A percentile compares a stretch with the other conserved stretches of the same genome.
Conservation (phyloP, 2,888 invertebrate species). For the Antitype chi region DNA sequence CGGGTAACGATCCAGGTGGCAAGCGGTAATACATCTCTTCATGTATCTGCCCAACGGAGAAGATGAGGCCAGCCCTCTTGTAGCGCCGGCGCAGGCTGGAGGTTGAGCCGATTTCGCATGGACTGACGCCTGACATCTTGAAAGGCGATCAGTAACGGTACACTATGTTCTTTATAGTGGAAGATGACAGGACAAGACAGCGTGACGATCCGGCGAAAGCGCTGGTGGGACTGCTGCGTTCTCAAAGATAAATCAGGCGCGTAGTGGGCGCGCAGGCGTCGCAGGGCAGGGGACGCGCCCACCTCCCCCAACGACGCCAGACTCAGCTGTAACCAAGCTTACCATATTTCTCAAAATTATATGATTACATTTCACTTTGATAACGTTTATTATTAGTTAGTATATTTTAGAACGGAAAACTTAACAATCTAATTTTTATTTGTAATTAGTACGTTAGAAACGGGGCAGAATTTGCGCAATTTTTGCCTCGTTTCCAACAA, state of each 20-base stretch:
- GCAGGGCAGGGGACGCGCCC: background rate
- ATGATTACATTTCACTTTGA: too few species aligned
- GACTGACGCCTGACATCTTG: background rate
- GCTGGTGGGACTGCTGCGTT: background rate
- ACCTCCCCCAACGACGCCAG: background rate
- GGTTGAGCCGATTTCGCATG: slow-evolving; percentile 31
- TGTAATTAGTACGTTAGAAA: background rate
- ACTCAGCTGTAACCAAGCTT: background rate
- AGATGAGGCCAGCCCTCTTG: background rate
- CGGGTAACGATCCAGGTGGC: fast-evolving
- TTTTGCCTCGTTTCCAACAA: background rate
- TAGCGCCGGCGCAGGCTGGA: slow-evolving; percentile 6
- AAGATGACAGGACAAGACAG: background rate
- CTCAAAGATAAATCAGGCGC: background rate
- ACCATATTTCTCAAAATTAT: background rate
- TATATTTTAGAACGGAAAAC: background rate
- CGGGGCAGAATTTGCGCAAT: background rate
- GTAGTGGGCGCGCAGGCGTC: slow-evolving; percentile 22
- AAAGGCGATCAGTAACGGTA: background rate
- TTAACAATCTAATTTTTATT: background rate
- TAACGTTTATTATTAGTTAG: background rate
- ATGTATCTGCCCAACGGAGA: slow-evolving; percentile 3
- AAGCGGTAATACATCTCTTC: fast-evolving
- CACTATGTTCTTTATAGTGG: background rate
- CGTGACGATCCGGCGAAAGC: background rate